Percentiles rank a stretch among this genome's conserved stretches.
These are phyloP conservation scores for Gulo gulo DNA, from an alignment of 2,113 vertebrate genomes.

Conservation along the genomic window DNA sequence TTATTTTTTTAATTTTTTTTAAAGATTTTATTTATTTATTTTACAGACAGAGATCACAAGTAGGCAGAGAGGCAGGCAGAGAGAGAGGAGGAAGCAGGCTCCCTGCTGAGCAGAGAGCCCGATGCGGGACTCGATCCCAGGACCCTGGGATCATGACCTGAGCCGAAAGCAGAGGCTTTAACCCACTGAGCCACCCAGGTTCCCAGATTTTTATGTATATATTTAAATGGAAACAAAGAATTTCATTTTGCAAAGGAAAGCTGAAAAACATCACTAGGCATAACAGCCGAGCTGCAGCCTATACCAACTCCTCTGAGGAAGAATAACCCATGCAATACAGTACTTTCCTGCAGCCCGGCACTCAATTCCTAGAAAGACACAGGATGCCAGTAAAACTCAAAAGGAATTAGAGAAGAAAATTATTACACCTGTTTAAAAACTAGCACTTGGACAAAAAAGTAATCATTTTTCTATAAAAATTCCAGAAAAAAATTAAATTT, in stretches of 20 bases:
- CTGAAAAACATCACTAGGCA: slow-evolving; percentile 44
- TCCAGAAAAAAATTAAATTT: neutral
- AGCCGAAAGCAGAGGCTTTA: too few species aligned
- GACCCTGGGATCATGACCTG: too few species aligned
- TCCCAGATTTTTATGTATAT: slow-evolving; percentile 31
- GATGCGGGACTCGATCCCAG: too few species aligned
- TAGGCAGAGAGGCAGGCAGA: too few species aligned
- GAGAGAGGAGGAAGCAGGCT: too few species aligned
- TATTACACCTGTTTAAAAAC: neutral
- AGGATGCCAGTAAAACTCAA: slow-evolving; percentile 5
- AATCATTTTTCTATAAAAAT: slow-evolving; percentile 21
- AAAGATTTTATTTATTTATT: too few species aligned
- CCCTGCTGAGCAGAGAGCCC: too few species aligned
- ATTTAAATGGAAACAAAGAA: slow-evolving; percentile 40
- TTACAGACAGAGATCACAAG: too few species aligned
- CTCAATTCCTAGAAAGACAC: slow-evolving; percentile 79
- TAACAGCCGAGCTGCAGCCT: slow-evolving; percentile 7
- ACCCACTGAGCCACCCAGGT: too few species aligned
- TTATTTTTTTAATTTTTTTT: too few species aligned
- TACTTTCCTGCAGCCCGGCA: slow-evolving; percentile 55
- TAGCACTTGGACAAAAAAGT: neutral
- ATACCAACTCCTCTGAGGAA: slow-evolving; percentile 59
- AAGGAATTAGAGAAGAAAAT: slow-evolving; percentile 27
- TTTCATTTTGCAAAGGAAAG: slow-evolving; percentile 45
- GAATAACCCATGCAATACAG: slow-evolving; percentile 33